Base-by-base conservation (phyloP, 2,888 invertebrate genomes). In the Pantelozetes paolii region DNA sequence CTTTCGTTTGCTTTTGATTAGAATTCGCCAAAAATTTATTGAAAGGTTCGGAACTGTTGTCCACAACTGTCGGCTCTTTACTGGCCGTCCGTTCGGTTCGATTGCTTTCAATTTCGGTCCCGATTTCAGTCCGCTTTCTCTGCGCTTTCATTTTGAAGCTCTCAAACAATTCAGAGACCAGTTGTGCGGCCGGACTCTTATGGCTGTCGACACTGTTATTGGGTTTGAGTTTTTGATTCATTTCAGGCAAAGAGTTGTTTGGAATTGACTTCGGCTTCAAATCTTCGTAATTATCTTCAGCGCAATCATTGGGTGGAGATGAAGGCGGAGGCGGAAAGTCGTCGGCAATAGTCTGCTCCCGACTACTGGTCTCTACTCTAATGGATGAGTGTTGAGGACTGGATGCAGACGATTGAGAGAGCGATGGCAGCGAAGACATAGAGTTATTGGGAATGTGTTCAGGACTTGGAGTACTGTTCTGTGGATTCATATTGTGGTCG, bases 161-260 rank as follows among this genome's bases (percentile, higher is more conserved):
- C 82, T 92, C 92, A 71, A 91, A 91, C 72, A 93, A 85, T 83
- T 93, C 93, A 18, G 89, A 89, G 13, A 92, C 89, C 77, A 93
- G 84, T 80, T 92, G 88, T 71, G 90, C 76, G 69, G 77, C 77
- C 20, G 77, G 77, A 72, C 75, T 77, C 62, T 54, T 71, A 32
- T 71, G 71, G 9, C 5, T 13, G 40, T 48, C 30, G 1, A 54
- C 1, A 28, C 40, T 59, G 20, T 26, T 54, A 54, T 54, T 36
- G 1, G 20, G 11, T 32, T 32, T 62, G n/a, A 62, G n/a, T 62
- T 62, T 62, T 2, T 11, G 3, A 62, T 32, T 13, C 30, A 32
- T 62, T 42, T 36, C 50, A 9, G 5, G 11, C 23, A 18, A 42
- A 20, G 40, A 20, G 67, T 36, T n/a, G n/a, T n/a, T n/a, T n/a